Conservation (phyloP, 2,888 invertebrate species). For the Eremobia ochroleuca region DNA sequence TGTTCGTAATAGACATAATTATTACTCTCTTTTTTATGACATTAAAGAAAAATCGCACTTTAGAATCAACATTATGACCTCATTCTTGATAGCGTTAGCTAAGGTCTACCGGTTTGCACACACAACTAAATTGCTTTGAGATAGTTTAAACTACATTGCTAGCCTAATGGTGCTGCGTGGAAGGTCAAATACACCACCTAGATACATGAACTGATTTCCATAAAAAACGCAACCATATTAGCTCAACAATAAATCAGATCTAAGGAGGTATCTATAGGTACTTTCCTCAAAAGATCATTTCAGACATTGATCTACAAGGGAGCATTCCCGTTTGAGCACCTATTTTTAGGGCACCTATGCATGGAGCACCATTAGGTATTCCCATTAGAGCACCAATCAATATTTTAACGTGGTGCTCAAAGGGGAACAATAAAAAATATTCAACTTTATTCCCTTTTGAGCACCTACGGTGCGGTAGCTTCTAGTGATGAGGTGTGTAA, state of each 20-base stretch:
- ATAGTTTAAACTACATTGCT: not conserved
- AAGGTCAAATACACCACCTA: not conserved
- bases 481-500: too few species aligned
- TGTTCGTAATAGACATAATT: not conserved
- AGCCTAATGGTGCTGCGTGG: not conserved
- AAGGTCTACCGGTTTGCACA: not conserved
- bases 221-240: not conserved
- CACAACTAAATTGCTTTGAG: not conserved
- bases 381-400: too few species aligned
- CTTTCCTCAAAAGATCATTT: not conserved
- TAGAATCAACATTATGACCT: not conserved
- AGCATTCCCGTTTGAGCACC: too few species aligned
- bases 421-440: too few species aligned
- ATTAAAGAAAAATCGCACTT: not conserved
- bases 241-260: not conserved
- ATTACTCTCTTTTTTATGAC: not conserved
- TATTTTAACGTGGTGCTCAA: too few species aligned
- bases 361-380: too few species aligned
- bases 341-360: too few species aligned
- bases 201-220: too few species aligned
- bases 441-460: too few species aligned
- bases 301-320: not conserved
- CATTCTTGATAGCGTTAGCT: not conserved
- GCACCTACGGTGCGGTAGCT: too few species aligned
- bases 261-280: not conserved